Evolutionary conservation across 2,113 vertebrate species (phyloP).

Genomic region (Saccopteryx bilineata): DNA sequence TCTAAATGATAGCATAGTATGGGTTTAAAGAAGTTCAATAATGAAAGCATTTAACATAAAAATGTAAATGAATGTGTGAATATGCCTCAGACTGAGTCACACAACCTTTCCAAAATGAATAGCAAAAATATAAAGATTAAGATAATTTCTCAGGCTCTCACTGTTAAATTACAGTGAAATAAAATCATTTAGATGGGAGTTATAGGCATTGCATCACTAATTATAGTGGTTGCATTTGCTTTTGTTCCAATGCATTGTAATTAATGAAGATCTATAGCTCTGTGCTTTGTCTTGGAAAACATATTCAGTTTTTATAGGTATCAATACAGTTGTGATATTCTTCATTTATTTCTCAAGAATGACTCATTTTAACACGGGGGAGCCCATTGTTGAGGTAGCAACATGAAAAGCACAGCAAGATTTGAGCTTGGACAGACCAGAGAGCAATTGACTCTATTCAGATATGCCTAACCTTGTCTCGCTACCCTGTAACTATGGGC

Average conservation of each 20-base stretch:
- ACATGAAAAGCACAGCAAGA: conserved; percentile 82
- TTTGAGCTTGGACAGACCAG: conserved; percentile 78
- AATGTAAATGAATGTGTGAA: conserved; percentile 84
- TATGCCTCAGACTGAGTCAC: conserved; percentile 70
- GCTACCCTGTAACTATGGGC: conserved; percentile 53
- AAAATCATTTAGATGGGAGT: conserved; percentile 71
- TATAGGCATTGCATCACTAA: conserved; percentile 74
- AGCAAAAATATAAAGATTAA: conserved; percentile 80
- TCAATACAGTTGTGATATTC: conserved; percentile 67
- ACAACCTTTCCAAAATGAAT: conserved; percentile 71
- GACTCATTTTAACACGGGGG: conserved; percentile 81
- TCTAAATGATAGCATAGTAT: conserved; percentile 83
- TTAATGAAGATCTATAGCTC: conserved; percentile 83
- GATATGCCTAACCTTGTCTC: conserved; percentile 56
- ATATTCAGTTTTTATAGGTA: conserved; percentile 73
- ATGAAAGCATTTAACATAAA: conserved; percentile 86
- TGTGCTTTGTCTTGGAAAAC: conserved; percentile 80
- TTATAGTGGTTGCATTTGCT: conserved; percentile 77
- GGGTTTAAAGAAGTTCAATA: conserved; percentile 85
- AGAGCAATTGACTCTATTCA: conserved; percentile 78
- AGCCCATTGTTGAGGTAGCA: conserved; percentile 81
- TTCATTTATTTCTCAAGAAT: conserved; percentile 71
- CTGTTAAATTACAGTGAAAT: conserved; percentile 82
- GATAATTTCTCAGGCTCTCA: conserved; percentile 81
- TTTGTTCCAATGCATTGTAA: conserved; percentile 81